Evolutionary conservation across 1,140 invertebrate genomes (phyloP).

Genomic region (Bilobella aurantiaca): DNA sequence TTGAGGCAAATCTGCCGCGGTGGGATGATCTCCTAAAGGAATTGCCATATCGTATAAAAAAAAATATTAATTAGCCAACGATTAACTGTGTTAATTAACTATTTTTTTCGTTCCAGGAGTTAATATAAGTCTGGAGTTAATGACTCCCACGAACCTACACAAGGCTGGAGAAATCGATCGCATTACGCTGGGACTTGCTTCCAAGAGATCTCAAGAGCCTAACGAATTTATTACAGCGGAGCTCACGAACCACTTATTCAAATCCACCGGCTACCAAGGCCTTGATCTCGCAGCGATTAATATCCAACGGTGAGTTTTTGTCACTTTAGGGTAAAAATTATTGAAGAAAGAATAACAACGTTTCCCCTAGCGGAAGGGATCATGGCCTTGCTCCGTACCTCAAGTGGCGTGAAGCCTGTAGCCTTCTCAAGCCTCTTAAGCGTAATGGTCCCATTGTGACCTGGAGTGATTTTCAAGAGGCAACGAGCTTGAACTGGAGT

Average conservation of each 20-base stretch:
- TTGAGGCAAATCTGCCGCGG: conserved; percentile 40
- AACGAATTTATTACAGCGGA: conserved; percentile 73
- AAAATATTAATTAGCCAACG: conserved; percentile 32
- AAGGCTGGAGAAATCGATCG: conserved; percentile 65
- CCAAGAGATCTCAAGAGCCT: conserved; percentile 63
- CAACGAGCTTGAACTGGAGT: conserved; percentile 35
- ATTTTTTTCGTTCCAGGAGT: conserved; percentile 49
- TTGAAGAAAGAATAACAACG: background rate
- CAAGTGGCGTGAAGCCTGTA: conserved; percentile 68
- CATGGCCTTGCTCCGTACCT: conserved; percentile 78
- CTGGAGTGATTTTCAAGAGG: conserved; percentile 61
- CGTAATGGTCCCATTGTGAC: conserved; percentile 46
- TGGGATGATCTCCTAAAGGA: conserved; percentile 37
- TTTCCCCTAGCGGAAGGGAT: conserved; percentile 51
- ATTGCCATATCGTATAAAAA: conserved; percentile 36
- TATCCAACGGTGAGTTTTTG: conserved; percentile 45
- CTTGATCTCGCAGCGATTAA: conserved; percentile 49
- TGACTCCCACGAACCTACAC: conserved; percentile 46
- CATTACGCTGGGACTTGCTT: conserved; percentile 61
- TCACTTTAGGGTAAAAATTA: background rate
- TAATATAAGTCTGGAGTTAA: conserved; percentile 62
- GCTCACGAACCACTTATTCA: conserved; percentile 77
- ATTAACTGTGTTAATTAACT: background rate
- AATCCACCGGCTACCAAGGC: conserved; percentile 48
- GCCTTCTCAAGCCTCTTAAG: conserved; percentile 43